Evolutionary conservation across 2,888 invertebrate species (phyloP).

Genomic region (Ctenicera cuprea): DNA sequence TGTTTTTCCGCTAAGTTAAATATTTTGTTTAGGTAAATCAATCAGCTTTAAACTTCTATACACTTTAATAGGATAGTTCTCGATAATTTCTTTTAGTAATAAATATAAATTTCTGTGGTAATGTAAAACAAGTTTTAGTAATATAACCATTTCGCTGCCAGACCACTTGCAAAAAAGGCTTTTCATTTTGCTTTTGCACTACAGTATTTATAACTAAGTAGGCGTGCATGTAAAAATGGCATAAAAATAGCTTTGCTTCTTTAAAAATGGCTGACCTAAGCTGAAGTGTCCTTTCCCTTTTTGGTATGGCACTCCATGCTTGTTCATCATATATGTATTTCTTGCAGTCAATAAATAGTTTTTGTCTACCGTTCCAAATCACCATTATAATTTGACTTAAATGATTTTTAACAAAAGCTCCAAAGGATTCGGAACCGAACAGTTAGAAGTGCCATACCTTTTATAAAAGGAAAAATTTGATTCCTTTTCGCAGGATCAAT

Average conservation of each 20-base stretch:
- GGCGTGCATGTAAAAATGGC: background rate
- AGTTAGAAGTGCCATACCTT: constrained; percentile 71
- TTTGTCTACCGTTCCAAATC: constrained; percentile 52
- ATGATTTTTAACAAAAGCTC: constrained; percentile 48
- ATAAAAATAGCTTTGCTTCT: constrained; percentile 21
- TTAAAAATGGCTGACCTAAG: constrained; percentile 53
- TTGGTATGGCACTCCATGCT: constrained; percentile 73
- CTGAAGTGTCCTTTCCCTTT: constrained; percentile 52
- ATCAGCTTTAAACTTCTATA: too few relatives aligned
- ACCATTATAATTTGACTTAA: constrained; percentile 35
- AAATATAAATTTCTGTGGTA: too few relatives aligned
- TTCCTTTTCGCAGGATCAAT: constrained; percentile 65
- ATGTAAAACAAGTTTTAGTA: too few relatives aligned
- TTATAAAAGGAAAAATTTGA: constrained; percentile 27
- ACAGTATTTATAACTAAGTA: background rate
- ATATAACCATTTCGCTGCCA: too few relatives aligned
- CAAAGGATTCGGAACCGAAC: constrained; percentile 70
- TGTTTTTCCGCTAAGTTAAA: too few relatives aligned
- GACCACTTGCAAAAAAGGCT: too few relatives aligned
- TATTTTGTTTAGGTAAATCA: too few relatives aligned
- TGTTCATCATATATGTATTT: constrained; percentile 37
- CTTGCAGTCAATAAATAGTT: constrained; percentile 18
- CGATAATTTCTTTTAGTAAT: too few relatives aligned
- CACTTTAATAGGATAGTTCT: too few relatives aligned
- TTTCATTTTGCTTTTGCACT: too few relatives aligned